Percentiles rank a stretch among this genome's conserved stretches.
Conservation (phyloP, 2,888 invertebrate genomes). For the Trisateles emortualis region DNA sequence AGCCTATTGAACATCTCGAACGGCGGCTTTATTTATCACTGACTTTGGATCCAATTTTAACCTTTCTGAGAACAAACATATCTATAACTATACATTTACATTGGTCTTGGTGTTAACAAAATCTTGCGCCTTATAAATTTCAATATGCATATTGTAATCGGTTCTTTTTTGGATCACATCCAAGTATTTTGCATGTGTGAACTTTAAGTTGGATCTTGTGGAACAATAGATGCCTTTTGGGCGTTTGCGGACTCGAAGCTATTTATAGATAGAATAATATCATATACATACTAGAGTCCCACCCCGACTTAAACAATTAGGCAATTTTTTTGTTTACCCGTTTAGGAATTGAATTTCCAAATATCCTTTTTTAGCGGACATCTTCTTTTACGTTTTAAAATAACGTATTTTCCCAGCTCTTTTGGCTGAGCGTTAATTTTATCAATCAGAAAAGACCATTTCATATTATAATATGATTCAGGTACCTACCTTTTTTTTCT, state of each 20-base stretch:
- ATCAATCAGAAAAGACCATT: too few species aligned
- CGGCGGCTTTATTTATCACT: conserved; percentile 62
- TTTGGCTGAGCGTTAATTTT: too few species aligned
- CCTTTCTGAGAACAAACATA: not conserved
- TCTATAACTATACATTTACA: not conserved
- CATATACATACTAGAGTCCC: too few species aligned
- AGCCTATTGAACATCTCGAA: conserved; percentile 51
- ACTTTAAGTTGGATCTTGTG: not conserved
- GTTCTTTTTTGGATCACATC: conserved; percentile 10
- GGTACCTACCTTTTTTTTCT: too few species aligned
- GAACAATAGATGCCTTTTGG: not conserved
- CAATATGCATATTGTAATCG: conserved; percentile 9
- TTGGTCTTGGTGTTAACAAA: not conserved
- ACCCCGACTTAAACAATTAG: too few species aligned
- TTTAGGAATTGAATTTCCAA: too few species aligned
- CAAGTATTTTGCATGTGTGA: conserved; percentile 9
- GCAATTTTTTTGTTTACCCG: too few species aligned
- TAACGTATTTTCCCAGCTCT: too few species aligned
- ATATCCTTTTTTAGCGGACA: too few species aligned
- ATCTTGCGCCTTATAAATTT: not conserved
- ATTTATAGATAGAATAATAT: not conserved
- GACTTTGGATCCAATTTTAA: conserved; percentile 44
- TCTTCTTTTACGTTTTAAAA: too few species aligned
- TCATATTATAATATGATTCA: too few species aligned
- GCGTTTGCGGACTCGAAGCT: not conserved